phyloP scores from a whole-genome alignment of 2,113 vertebrate genomes.

The Malurus cyaneus region DNA sequence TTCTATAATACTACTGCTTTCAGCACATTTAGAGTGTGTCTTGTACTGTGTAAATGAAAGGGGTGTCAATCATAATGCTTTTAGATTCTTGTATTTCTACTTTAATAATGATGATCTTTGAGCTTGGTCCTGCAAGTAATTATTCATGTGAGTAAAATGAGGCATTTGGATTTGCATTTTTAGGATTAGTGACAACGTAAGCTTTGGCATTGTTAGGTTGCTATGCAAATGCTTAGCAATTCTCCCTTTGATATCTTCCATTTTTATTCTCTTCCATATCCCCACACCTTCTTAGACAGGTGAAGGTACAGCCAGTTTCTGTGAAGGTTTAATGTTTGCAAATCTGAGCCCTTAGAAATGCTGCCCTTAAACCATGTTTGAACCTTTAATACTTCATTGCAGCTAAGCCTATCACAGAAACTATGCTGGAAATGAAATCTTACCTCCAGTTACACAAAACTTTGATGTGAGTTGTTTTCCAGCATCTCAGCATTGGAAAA shows the following conservation, averaged over 20 bases:
- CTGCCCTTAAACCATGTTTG: background rate
- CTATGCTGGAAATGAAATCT: background rate
- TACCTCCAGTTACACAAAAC: background rate
- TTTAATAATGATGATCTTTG: background rate
- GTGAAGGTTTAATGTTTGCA: background rate
- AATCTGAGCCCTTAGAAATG: background rate
- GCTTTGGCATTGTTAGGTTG: background rate
- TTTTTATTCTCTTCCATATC: background rate
- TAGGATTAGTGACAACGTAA: background rate
- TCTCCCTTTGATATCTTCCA: background rate
- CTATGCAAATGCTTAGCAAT: background rate
- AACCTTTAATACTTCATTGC: background rate
- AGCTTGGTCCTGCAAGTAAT: background rate
- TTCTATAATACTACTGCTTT: background rate
- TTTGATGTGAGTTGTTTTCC: background rate
- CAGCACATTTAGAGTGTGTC: background rate
- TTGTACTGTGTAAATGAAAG: background rate
- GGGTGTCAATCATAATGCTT: background rate
- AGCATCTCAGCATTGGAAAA: background rate
- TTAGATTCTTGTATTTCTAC: background rate
- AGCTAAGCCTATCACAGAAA: background rate
- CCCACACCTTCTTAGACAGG: background rate
- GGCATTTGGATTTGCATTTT: background rate
- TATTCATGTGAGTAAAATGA: background rate
- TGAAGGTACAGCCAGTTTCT: background rate